Evolutionary conservation across 2,888 invertebrate species (phyloP).

Genomic region (Melinaea marsaeus): DNA sequence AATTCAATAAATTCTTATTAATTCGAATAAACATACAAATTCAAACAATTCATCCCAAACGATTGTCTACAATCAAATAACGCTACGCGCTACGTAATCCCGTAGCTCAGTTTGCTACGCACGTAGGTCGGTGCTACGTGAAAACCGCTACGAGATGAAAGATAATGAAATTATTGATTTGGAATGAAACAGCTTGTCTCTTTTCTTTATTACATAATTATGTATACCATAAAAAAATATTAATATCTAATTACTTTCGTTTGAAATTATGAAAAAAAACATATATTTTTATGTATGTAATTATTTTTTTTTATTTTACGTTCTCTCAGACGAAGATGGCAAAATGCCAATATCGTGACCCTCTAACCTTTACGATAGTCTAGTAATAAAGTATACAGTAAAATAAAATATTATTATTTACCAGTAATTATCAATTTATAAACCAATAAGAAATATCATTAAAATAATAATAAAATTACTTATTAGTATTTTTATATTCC

Average conservation of each 20-base stretch:
- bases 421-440: not conserved
- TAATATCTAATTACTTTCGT: too few relatives aligned
- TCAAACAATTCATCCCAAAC: constrained; percentile 2
- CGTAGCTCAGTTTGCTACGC: constrained; percentile 16
- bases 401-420: too few relatives aligned
- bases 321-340: constrained; percentile 6
- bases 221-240: too few relatives aligned
- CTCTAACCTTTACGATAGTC: constrained; percentile 5
- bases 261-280: too few relatives aligned
- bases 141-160: not conserved
- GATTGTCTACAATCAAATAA: constrained; percentile 3
- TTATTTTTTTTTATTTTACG: not conserved
- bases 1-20: too few relatives aligned
- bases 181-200: too few relatives aligned
- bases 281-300: too few relatives aligned
- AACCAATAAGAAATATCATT: not conserved
- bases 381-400: too few relatives aligned
- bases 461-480: not conserved
- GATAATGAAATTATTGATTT: too few relatives aligned
- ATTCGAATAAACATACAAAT: not conserved
- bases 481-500: not conserved
- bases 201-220: too few relatives aligned
- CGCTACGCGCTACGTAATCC: constrained; percentile 12
- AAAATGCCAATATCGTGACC: constrained; percentile 10
- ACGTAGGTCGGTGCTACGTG: constrained; percentile 12